Base-by-base conservation (phyloP, 2,113 vertebrate species). In the Euleptes europaea region DNA sequence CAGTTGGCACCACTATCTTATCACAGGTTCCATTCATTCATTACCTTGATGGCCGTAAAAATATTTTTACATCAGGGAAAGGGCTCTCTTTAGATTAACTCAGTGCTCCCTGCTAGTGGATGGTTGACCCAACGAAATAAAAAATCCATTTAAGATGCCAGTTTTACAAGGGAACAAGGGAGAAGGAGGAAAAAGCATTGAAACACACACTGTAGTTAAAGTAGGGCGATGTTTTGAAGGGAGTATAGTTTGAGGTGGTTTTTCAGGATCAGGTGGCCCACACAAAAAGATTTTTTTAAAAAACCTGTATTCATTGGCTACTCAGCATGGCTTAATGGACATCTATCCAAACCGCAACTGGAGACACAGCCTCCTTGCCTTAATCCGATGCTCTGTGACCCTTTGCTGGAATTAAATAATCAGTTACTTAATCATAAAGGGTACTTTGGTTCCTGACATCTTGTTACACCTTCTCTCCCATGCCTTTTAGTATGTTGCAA, bases 231-330 rank as follows among this genome's bases (percentile, higher is more conserved):
- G 80, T 63, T 21, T 71, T 87, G 63, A 11, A 1, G 69, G 38
- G 83, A 13, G n/a, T 0, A 0, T 10, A 0, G 31, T 73, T 26
- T 0, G 35, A 26, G 26, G 17, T 65, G 11, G 75, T 49, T 83
- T 49, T 47, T 49, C 40, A 26, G n/a, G 8, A 47, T 28, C 54
- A 63, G 21, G 19, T 44, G 31, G 38, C 60, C 38, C 28, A 28
- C 35, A 70, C 40, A 5, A n/a, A 33, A 12, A 66, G 26, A n/a
- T n/a, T n/a, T 8, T 31, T 65, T 42, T 28, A 14, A 79, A 65
- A 42, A 19, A 31, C 57, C 7, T n/a, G 21, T 2, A n/a, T 67
- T n/a, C 49, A 49, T 69, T 21, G 40, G 14, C 44, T 12, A 66
- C 31, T 38, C 21, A 54, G 26, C 35, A 14, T 35, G 44, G 63